Conservation (phyloP, 2,888 invertebrate species). For the Morpho helenor region DNA sequence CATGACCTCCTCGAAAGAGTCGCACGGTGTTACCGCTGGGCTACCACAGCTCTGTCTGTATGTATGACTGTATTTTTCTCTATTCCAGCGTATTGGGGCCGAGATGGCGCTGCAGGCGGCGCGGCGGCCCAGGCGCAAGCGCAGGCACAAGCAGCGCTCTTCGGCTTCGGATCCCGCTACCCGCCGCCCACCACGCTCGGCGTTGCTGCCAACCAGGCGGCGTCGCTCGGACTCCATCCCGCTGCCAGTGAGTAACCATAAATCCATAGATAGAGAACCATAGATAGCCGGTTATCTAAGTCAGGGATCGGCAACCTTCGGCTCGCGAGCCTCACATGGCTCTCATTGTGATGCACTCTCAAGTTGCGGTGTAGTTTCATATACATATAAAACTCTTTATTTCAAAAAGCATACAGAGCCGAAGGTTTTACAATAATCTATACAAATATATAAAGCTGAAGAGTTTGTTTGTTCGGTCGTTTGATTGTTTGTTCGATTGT, state of each 20-base stretch:
- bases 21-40: no score
- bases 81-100: slow-evolving; percentile 88
- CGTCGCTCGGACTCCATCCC: slow-evolving; percentile 87
- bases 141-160: slow-evolving; percentile 72
- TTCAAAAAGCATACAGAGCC: no score
- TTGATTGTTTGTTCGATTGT: no score
- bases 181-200: slow-evolving; percentile 86
- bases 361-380: neutral
- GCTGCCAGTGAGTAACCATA: slow-evolving; percentile 81
- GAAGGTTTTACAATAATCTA: no score
- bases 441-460: no score
- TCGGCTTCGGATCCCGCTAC: slow-evolving; percentile 70
- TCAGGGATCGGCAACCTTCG: neutral
- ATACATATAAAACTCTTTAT: no score
- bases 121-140: slow-evolving; percentile 71
- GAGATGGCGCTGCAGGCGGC: slow-evolving; percentile 67
- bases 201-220: slow-evolving; percentile 92
- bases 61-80: neutral
- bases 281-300: neutral
- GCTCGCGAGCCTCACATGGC: neutral
- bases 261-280: no score
- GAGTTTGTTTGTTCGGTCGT: no score
- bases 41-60: no score
- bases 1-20: no score
- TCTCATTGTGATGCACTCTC: neutral